phyloP scores from a whole-genome alignment of 1,140 invertebrate species.

The Formica exsecta region DNA sequence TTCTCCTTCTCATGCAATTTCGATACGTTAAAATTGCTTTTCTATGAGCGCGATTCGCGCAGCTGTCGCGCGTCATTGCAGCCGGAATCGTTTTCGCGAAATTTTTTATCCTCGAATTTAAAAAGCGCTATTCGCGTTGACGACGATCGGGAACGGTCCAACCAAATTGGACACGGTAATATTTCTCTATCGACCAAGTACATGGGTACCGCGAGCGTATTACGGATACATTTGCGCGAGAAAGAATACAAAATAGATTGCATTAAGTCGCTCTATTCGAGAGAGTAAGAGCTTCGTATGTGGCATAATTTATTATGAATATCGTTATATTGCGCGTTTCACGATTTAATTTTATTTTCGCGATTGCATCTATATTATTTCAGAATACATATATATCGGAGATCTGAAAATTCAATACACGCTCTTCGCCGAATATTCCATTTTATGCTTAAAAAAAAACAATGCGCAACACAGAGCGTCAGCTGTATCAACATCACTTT shows the following conservation, averaged over 20 bases:
- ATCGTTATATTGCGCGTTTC: not conserved
- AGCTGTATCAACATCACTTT: conserved; percentile 62
- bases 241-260: conserved; percentile 13
- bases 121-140: conserved; percentile 33
- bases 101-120: conserved; percentile 57
- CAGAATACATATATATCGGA: not conserved
- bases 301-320: not conserved
- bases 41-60: conserved; percentile 36
- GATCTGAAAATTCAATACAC: conserved; percentile 20
- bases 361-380: conserved; percentile 18
- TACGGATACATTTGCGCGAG: not conserved
- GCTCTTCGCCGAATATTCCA: conserved; percentile 28
- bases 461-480: conserved; percentile 35
- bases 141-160: not conserved
- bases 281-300: not conserved
- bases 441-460: conserved; percentile 53
- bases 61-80: conserved; percentile 51
- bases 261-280: not conserved
- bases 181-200: conserved; percentile 29
- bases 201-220: not conserved
- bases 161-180: conserved; percentile 44
- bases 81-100: not conserved
- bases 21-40: conserved; percentile 61
- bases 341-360: not conserved
- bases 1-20: not conserved